Conservation (phyloP, 2,113 vertebrate species). For the Steatornis caripensis region DNA sequence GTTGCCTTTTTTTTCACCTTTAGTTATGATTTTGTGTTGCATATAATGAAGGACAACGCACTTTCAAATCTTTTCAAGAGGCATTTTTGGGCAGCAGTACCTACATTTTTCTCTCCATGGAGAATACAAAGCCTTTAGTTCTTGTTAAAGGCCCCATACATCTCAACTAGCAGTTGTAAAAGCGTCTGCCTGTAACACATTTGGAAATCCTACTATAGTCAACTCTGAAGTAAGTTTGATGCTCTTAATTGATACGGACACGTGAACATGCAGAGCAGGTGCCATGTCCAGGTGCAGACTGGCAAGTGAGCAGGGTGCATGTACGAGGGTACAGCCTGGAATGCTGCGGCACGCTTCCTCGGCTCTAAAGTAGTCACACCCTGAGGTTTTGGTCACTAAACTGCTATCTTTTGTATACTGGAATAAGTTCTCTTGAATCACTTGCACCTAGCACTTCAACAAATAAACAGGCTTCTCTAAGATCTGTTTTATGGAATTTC, state of each 20-base stretch:
- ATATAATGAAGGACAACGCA: neutral
- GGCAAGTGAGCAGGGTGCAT: fast-evolving
- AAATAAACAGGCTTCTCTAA: neutral
- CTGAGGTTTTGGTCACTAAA: neutral
- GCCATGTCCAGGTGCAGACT: fast-evolving
- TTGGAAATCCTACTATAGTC: neutral
- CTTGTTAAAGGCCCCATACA: neutral
- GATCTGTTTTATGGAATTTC: neutral
- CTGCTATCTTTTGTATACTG: neutral
- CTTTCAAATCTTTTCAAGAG: neutral
- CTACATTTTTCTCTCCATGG: neutral
- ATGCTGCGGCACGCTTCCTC: no score
- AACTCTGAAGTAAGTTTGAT: neutral
- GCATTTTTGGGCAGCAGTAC: neutral
- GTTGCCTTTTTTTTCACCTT: neutral
- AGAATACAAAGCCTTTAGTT: neutral
- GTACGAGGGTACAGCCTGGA: neutral
- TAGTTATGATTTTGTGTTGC: neutral
- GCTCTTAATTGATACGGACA: fast-evolving
- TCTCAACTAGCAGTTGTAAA: neutral
- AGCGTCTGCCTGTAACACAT: neutral
- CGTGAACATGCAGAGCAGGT: fast-evolving
- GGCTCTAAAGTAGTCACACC: neutral
- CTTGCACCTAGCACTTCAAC: neutral
- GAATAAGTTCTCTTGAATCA: neutral